Evolutionary conservation across 2,888 invertebrate genomes (phyloP), one percentile per base, ranked within the genome.

Genomic region (Orthosia gracilis): DNA sequence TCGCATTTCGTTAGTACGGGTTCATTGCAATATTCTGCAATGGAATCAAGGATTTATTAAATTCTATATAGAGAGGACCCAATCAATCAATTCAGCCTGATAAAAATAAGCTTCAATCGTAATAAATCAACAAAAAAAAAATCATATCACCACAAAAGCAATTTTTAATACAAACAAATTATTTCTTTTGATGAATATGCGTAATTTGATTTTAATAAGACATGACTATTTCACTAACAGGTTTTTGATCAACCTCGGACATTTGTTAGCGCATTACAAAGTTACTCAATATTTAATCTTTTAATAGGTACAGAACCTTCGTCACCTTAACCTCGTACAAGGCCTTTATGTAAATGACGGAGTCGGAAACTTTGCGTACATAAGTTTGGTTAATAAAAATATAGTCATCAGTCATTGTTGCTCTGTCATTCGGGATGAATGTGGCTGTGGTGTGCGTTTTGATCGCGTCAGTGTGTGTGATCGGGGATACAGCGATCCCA

Each of bases 271-370:
- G 21, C 55, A 49, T 11, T 45, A 59, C 21, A 57, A 75, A 61
- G 26, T 68, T 76, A 59, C 40, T 31, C 45, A 71, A 65, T 4
- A 13, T 17, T 59, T 45, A 59, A 77, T 11, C 13, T 49, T 55
- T 59, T 63, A 64, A 64, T 69, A 78, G 12, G 45, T 78, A 67
- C 82, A 71, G 82, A 82, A 82, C 83, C 82, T 74, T 67, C 52
- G 17, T 54, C 40, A 59, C 26, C 45, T 62, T 71, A 82, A 71
- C 81, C 78, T 82, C 57, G 63, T 26, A 2, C 61, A 82, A 82
- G 74, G 71, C 55, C 65, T 76, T 61, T 67, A 77, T 77, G 69
- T 68, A 66, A 82, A 78, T 64, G 69, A 69, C 78, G 26, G 71
- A 69, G 69, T 73, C 59, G 62, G 54, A 78, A 78, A 77, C 62